phyloP scores from a whole-genome alignment of 1,140 invertebrate genomes.

The Mesaphorura yosii region DNA sequence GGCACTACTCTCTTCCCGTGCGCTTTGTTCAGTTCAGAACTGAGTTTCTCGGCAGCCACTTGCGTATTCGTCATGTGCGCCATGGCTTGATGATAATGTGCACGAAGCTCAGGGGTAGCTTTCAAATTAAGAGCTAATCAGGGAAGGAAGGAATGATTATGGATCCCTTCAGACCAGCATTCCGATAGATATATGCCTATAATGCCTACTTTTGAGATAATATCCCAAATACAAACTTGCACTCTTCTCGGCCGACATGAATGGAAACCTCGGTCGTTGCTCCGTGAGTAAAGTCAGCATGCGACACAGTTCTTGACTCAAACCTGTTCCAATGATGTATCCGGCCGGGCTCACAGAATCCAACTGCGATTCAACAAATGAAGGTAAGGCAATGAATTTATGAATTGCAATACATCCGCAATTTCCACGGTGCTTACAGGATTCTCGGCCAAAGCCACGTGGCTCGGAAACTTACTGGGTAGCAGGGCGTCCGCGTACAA shows the following conservation, averaged over 20 bases:
- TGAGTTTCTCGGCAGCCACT: conserved; percentile 3
- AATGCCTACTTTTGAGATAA: conserved; percentile 20
- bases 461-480: conserved; percentile 14
- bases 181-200: background rate
- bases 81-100: conserved; percentile 24
- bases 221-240: conserved; percentile 19
- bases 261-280: conserved; percentile 16
- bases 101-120: conserved; percentile 1
- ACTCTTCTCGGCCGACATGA: conserved; percentile 11
- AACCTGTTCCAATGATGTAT: conserved; percentile 15
- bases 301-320: conserved; percentile 5
- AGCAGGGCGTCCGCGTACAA: conserved; percentile 1
- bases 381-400: too few species aligned
- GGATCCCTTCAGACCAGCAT: background rate
- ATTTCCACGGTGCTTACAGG: conserved; percentile 3
- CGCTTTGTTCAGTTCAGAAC: conserved; percentile 1
- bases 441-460: background rate
- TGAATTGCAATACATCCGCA: too few species aligned
- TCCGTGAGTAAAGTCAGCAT: conserved; percentile 10
- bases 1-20: conserved; percentile 11
- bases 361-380: background rate
- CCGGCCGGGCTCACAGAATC: conserved; percentile 13
- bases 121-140: conserved; percentile 23
- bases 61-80: conserved; percentile 14
- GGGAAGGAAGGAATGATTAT: background rate